phyloP scores from a whole-genome alignment of 1,140 invertebrate species.

The Drosophila erecta region DNA sequence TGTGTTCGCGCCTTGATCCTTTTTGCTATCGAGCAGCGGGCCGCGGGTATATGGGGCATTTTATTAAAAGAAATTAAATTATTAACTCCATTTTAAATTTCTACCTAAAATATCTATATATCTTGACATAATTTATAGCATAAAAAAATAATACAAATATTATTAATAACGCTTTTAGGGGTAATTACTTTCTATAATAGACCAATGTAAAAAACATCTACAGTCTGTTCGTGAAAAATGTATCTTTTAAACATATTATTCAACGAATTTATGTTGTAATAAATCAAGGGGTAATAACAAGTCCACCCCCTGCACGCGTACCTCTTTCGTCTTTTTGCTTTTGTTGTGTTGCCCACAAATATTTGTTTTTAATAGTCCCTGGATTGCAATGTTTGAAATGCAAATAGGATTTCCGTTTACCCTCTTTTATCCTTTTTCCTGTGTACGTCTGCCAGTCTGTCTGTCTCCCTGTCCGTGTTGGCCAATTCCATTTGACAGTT shows the following conservation, averaged over 20 bases:
- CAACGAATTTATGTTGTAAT: not conserved
- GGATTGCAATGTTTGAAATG: conserved; percentile 79
- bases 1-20: conserved; percentile 68
- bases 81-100: too few relatives aligned
- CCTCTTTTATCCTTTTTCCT: conserved; percentile 2
- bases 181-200: too few relatives aligned
- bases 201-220: too few relatives aligned
- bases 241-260: too few relatives aligned
- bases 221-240: too few relatives aligned
- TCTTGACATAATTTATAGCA: too few relatives aligned
- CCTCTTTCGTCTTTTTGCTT: conserved; percentile 9
- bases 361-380: conserved; percentile 84
- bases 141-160: too few relatives aligned
- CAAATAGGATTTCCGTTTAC: conserved; percentile 81
- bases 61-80: not conserved
- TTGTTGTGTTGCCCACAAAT: conserved; percentile 75
- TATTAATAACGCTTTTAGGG: too few relatives aligned
- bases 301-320: not conserved
- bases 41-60: conserved; percentile 15
- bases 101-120: too few relatives aligned
- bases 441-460: not conserved
- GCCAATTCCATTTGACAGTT: conserved; percentile 60
- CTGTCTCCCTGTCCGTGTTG: conserved; percentile 9
- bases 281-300: not conserved
- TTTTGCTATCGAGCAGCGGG: conserved; percentile 22